phyloP scores from a whole-genome alignment of 1,140 invertebrate genomes.

The Luehdorfia chinensis region DNA sequence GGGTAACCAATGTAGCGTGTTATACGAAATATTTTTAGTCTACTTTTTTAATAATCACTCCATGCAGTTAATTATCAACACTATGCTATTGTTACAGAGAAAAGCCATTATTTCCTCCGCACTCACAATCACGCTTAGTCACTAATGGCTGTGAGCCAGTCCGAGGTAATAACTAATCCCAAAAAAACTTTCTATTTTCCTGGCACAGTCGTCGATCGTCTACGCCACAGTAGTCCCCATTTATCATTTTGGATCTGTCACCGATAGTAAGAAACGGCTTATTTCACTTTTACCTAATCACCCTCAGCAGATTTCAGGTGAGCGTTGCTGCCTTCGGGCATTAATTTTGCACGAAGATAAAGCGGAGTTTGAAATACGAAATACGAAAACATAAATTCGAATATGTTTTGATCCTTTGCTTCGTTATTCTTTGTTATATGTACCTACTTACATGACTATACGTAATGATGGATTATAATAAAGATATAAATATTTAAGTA shows the following conservation, averaged over 20 bases:
- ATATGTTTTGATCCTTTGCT: too few species aligned
- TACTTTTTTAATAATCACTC: too few species aligned
- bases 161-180: constrained; percentile 10
- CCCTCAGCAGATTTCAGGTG: constrained; percentile 12
- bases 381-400: too few species aligned
- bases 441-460: too few species aligned
- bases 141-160: constrained; percentile 6
- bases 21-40: too few species aligned
- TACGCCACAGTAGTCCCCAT: constrained; percentile 12
- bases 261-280: constrained; percentile 14
- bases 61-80: too few species aligned
- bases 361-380: too few species aligned
- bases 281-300: constrained; percentile 14
- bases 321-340: not conserved
- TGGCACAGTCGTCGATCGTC: constrained; percentile 1
- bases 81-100: too few species aligned
- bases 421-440: too few species aligned
- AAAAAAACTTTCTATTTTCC: constrained; percentile 14
- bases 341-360: constrained; percentile 10
- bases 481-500: too few species aligned
- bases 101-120: constrained; percentile 1
- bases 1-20: too few species aligned
- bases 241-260: constrained; percentile 10
- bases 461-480: too few species aligned
- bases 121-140: constrained; percentile 12